Base-by-base conservation (phyloP, 1,140 invertebrate species). In the Lepidurus packardi region DNA sequence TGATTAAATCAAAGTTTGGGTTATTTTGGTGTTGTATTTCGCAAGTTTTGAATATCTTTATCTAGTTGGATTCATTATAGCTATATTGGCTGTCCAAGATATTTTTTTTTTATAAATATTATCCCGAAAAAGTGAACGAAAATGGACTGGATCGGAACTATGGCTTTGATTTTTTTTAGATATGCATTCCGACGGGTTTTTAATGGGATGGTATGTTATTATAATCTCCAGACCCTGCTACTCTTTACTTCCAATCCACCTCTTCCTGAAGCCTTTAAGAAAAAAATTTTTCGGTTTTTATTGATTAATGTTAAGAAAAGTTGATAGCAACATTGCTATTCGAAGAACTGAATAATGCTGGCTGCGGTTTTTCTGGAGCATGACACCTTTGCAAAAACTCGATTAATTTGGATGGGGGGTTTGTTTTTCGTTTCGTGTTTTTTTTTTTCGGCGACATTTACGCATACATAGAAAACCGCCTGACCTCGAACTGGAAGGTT, bases 401-500 rank as follows among this genome's bases (percentile, higher is more conserved):
- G n/a, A 65, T 65, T 78, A 74, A 42, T 74, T 78, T 74, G 24
- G 53, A 47, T 21, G 25, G 43, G 21, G 42, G 34, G 24, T 44
- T 74, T 78, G 34, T 78, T 8, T 21, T 47, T 45, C 16, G 75
- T 74, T 78, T 78, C 43, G 21, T 78, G 24, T 75, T 75, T 65
- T 41, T 78, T 78, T 65, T 10, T 76, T 13, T 4, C n/a, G 47
- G 43, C 10, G 47, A 78, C 44, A 16, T 65, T 78, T 78, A 65
- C 25, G 16, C 76, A 77, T 25, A 80, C 80, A 74, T 80, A 87
- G 86, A 84, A 87, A 87, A 82, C 85, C 85, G 80, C 86, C 89
- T 77, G 96, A 98, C 89, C 91, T 98, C 88, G 96, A 98, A 90
- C 90, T 99, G 89, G 96, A 98, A 90, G 96, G 96, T 89, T 91